These are phyloP conservation scores for Drosophila melanosoma DNA, from an alignment of 2,888 invertebrate genomes.

Conservation along the genomic window DNA sequence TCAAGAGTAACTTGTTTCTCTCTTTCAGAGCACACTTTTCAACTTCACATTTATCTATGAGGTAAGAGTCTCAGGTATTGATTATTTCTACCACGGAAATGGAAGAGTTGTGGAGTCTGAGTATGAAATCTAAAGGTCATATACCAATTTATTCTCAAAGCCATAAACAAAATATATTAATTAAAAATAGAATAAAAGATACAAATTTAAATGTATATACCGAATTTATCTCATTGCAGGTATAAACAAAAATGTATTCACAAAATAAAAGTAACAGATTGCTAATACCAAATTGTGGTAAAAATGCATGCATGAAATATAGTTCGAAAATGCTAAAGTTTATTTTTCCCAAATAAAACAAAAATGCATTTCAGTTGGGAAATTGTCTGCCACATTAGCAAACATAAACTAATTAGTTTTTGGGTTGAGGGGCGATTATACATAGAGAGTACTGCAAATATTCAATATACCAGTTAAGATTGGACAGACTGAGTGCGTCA, in stretches of 20 bases:
- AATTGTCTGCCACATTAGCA: constrained; percentile 39
- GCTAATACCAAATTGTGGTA: neutral
- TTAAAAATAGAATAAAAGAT: neutral
- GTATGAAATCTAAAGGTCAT: neutral
- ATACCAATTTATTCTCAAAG: neutral
- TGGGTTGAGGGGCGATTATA: constrained; percentile 3
- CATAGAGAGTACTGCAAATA: constrained; percentile 43
- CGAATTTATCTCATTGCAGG: neutral
- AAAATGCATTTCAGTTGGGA: constrained; percentile 36
- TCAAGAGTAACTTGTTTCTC: neutral
- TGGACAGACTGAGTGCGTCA: constrained; percentile 24
- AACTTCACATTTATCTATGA: neutral
- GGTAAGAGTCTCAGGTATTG: neutral
- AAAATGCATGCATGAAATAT: neutral
- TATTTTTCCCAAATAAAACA: constrained; percentile 20
- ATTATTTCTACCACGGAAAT: neutral
- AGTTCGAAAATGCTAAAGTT: neutral
- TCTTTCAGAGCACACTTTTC: neutral
- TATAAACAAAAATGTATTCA: too few species aligned
- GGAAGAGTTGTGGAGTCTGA: neutral
- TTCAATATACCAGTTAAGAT: constrained; percentile 55
- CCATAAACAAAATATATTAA: neutral
- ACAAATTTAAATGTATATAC: neutral
- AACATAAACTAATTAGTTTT: constrained; percentile 70
- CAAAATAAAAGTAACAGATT: neutral